Evolutionary conservation across 1,140 invertebrate genomes (phyloP), one percentile per base, ranked within the genome.

Genomic region (Drosophila chauvacae): DNA sequence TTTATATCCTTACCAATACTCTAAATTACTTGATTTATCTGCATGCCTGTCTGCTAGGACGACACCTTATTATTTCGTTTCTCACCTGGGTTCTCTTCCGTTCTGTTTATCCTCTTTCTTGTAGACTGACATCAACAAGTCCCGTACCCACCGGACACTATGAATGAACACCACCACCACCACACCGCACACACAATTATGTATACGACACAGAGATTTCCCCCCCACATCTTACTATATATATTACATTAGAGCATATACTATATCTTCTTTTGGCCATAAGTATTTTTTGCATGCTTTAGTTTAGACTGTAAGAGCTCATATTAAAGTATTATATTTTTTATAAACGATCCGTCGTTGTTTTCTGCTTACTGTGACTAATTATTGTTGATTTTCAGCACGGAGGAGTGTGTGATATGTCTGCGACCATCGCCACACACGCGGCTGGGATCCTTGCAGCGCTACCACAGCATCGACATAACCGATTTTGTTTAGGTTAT

Each of bases 71-170:
- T 41, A 65, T 56, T 20, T 80, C 26, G 16, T 33, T 66, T 61
- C 42, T 71, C 18, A 58, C 64, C 69, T 75, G 62, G 41, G 47
- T 56, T 66, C 51, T 35, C 59, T 48, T 30, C 13, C 57, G 59
- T 78, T 81, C 66, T 57, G 50, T 50, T 73, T 75, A 63, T 73
- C 56, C 72, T 66, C 18, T 56, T 66, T 76, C 48, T 80, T 90
- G 51, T 87, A 91, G 91, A 79, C 80, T 92, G 55, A 92, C 91
- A 14, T 92, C 91, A 45, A 79, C 91, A 53, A 92, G 91, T 87
- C 91, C 91, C 9, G 71, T 92, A 58, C 85, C 91, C 42, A 76
- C 80, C 50, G 87, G 87, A 76, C 81, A 92, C 62, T 87, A 83
- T 80, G 90, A 91, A 91, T 91, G 69, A 83, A 73, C 64, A 68